These are phyloP conservation scores for Acanthosepion pharaonis DNA, from an alignment of 2,888 invertebrate genomes.

Conservation along the genomic window DNA sequence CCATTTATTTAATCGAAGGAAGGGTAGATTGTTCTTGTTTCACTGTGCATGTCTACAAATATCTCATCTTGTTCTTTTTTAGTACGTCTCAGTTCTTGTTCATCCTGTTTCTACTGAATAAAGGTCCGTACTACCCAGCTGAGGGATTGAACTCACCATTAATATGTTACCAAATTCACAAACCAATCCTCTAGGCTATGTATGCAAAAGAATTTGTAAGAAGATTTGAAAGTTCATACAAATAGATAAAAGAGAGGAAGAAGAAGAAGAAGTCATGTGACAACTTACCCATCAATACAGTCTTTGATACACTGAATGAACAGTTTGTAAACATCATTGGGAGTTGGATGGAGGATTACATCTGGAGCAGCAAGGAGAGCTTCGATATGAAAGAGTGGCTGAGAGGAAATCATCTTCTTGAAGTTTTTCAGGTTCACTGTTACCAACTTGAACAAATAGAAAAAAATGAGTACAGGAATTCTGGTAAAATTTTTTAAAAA, in stretches of 20 bases:
- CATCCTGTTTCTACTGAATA: too few relatives aligned
- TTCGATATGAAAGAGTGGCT: conserved; percentile 86
- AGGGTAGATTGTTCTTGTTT: too few relatives aligned
- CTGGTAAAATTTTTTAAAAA: too few relatives aligned
- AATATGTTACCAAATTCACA: too few relatives aligned
- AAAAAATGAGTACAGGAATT: background rate
- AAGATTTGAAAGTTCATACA: background rate
- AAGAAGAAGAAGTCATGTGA: background rate
- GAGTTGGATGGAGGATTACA: conserved; percentile 84
- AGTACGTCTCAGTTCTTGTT: too few relatives aligned
- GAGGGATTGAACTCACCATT: too few relatives aligned
- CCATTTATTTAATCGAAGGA: too few relatives aligned
- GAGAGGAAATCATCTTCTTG: conserved; percentile 78
- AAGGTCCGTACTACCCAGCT: too few relatives aligned
- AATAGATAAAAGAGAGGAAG: background rate
- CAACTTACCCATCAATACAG: conserved; percentile 81
- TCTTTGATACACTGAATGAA: conserved; percentile 84
- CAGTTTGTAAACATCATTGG: conserved; percentile 85
- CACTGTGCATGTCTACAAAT: too few relatives aligned
- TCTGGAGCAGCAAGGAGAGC: conserved; percentile 84
- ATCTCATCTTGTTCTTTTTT: too few relatives aligned
- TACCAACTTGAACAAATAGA: conserved; percentile 75
- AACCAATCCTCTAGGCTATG: too few relatives aligned
- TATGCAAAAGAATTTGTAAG: background rate
- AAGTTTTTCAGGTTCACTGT: conserved; percentile 83